Evolutionary conservation across 23 tunicate species (phyloP), one percentile per base, ranked within the genome.

Genomic region (Corella eumyota): DNA sequence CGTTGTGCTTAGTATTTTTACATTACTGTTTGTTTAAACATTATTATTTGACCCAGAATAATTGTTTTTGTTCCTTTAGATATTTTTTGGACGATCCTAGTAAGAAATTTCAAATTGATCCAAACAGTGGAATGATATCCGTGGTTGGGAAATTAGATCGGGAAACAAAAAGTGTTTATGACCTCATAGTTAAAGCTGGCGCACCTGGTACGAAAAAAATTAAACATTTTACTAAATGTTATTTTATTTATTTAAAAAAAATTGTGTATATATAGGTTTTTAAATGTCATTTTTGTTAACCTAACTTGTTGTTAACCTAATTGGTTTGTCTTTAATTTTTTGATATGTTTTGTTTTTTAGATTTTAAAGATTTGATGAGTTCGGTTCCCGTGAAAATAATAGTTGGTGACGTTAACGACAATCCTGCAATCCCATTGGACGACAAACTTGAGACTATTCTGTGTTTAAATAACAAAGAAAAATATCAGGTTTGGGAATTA

Each of bases 321-420:
- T n/a, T n/a, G n/a, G n/a, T n/a, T n/a, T n/a, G n/a, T 19, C 7
- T 15, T 53, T 20, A 9, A 19, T 53, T 17, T 13, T 6, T 22
- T 53, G 13, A 22, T 11, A 53, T 22, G 24, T 20, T 13, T n/a
- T 40, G 11, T 3, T 31, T 61, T 34, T 61, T 19, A 63, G 68
- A 11, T 22, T 9, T 19, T 21, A 25, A 23, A 32, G 72, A 57
- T 45, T 24, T 31, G 36, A 30, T 6, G 29, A 66, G 67, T 34
- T 30, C 30, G 5, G 82, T 67, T 25, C 36, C 25, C 5, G 67
- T 66, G 6, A 47, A 19, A 1, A 47, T 66, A 31, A 28, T 7
- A 17, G 30, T 75, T 1, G 31, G 30, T 2, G 82, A 75, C 49
- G 73, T 75, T 1, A 75, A 75, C 50, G 82, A 75, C 34, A 57